Conservation (phyloP, 2,888 invertebrate species). For the Cheilosia soror region DNA sequence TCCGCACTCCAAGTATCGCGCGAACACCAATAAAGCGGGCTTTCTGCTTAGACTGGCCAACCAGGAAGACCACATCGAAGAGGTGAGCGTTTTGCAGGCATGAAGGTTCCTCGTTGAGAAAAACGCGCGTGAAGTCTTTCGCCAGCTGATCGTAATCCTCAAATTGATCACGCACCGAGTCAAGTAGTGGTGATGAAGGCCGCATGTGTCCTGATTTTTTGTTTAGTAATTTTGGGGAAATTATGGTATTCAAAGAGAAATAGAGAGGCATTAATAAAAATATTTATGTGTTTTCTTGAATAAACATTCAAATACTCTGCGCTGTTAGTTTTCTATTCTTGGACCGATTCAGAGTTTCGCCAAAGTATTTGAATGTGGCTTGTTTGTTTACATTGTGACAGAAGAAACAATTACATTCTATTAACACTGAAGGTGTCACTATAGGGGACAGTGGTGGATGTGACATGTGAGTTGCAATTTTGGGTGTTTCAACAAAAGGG, state of each 20-base stretch:
- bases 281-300: neutral
- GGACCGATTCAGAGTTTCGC: too few species aligned
- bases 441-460: neutral
- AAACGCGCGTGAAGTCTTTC: slow-evolving; percentile 95
- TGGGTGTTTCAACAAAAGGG: neutral
- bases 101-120: slow-evolving; percentile 93
- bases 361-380: slow-evolving; percentile 35
- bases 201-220: slow-evolving; percentile 91
- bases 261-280: neutral
- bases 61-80: slow-evolving; percentile 95
- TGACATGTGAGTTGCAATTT: slow-evolving; percentile 16
- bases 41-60: slow-evolving; percentile 96
- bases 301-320: slow-evolving; percentile 25
- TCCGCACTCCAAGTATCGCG: slow-evolving; percentile 95
- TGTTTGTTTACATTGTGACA: neutral
- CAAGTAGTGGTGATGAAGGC: slow-evolving; percentile 95
- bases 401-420: neutral
- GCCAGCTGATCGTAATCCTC: slow-evolving; percentile 97
- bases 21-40: slow-evolving; percentile 95
- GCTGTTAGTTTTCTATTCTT: neutral
- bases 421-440: slow-evolving; percentile 6
- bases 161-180: slow-evolving; percentile 96
- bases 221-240: neutral
- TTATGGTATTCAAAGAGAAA: slow-evolving; percentile 14
- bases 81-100: slow-evolving; percentile 91